These are phyloP conservation scores for Tuta absoluta DNA, from an alignment of 2,888 invertebrate species.

Conservation along the genomic window DNA sequence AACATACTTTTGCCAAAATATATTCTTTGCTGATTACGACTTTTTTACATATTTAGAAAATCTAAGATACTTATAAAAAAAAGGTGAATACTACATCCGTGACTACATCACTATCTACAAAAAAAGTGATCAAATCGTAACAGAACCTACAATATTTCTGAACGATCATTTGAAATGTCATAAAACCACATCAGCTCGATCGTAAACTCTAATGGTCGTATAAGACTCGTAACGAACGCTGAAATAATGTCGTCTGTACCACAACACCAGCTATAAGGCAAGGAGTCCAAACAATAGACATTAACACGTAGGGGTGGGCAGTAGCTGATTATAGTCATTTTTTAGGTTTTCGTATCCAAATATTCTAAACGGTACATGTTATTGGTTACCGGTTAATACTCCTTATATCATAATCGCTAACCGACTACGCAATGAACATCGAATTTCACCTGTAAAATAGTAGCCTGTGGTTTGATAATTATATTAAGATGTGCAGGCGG, in stretches of 20 bases:
- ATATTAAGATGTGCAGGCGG: no score
- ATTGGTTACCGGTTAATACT: no score
- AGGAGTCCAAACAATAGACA: constrained; percentile 77
- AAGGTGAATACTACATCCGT: background rate
- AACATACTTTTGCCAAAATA: no score
- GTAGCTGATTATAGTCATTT: background rate
- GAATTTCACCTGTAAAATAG: no score
- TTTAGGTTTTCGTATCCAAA: background rate
- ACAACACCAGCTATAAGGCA: constrained; percentile 59
- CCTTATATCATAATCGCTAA: no score
- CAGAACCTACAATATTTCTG: background rate
- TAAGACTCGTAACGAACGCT: background rate
- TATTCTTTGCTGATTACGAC: no score
- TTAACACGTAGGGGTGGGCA: constrained; percentile 12
- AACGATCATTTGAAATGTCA: constrained; percentile 6
- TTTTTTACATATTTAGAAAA: no score
- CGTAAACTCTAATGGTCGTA: constrained; percentile 32
- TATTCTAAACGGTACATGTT: background rate
- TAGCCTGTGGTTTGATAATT: no score
- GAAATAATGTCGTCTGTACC: constrained; percentile 23
- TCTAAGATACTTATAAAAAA: no score
- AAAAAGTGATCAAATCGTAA: background rate
- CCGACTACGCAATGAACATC: no score
- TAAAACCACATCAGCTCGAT: constrained; percentile 11
- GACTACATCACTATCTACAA: background rate